Conservation (phyloP, 2,797 vertebrate genomes). For the Mionectes olivaceus region DNA sequence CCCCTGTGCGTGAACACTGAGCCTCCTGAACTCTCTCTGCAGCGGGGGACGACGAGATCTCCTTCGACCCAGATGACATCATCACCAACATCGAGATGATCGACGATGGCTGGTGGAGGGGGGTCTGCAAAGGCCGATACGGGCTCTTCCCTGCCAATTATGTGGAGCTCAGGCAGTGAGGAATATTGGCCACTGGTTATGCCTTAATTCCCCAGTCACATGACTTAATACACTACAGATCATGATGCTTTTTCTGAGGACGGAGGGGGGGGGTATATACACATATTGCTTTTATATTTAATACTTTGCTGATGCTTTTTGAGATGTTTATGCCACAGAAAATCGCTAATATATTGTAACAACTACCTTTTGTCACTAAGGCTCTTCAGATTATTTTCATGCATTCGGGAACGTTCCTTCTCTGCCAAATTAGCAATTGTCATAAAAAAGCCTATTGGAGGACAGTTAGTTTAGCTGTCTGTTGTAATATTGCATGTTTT, state of each 20-base stretch:
- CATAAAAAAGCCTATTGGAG: neutral
- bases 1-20: neutral
- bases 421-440: conserved; percentile 66
- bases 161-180: conserved; percentile 91
- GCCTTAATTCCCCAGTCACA: conserved; percentile 58
- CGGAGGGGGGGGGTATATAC: neutral
- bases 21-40: conserved; percentile 18
- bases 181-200: neutral
- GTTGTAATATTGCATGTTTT: conserved; percentile 49
- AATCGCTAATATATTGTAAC: conserved; percentile 75
- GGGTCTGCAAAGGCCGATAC: conserved; percentile 89
- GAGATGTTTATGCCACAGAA: conserved; percentile 70
- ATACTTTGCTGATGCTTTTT: conserved; percentile 75
- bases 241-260: conserved; percentile 58
- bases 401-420: conserved; percentile 16
- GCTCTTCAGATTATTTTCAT: conserved; percentile 24
- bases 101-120: conserved; percentile 97
- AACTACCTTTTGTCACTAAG: conserved; percentile 29
- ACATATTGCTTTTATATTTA: conserved; percentile 70
- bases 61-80: conserved; percentile 96
- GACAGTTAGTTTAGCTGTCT: conserved; percentile 17
- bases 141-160: conserved; percentile 98
- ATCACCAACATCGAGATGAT: conserved; percentile 99
- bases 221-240: conserved; percentile 66
- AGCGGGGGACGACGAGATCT: conserved; percentile 97